A percentile compares a stretch with the other conserved stretches of the same genome.
Evolutionary conservation across 2,888 invertebrate species (phyloP).

Genomic region (Parnassius smintheus): DNA sequence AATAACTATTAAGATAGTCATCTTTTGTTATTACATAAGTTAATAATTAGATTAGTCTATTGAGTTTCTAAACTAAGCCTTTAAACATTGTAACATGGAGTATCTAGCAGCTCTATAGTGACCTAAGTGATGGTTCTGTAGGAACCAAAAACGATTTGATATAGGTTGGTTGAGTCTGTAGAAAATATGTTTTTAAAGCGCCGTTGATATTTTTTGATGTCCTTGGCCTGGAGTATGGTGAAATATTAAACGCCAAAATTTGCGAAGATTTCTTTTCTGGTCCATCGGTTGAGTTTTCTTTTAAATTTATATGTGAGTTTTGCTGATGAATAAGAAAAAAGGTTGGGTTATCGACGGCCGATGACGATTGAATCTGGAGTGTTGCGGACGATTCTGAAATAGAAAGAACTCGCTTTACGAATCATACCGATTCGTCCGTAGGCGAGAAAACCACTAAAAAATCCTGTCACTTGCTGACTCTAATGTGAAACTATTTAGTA

Average conservation of each 20-base stretch:
- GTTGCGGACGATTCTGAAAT: constrained; percentile 54
- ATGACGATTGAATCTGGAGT: constrained; percentile 35
- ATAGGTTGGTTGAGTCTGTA: background rate
- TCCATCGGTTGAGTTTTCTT: background rate
- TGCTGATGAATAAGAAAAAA: constrained; percentile 37
- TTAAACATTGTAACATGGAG: constrained; percentile 11
- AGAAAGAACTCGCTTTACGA: constrained; percentile 60
- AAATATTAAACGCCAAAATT: background rate
- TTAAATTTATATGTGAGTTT: constrained; percentile 32
- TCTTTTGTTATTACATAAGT: constrained; percentile 12
- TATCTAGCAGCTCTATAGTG: constrained; percentile 16
- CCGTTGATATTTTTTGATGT: constrained; percentile 13
- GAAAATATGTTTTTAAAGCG: constrained; percentile 18
- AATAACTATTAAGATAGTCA: background rate
- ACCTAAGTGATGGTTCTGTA: background rate
- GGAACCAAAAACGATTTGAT: background rate
- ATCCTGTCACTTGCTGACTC: background rate
- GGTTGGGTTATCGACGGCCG: constrained; percentile 39
- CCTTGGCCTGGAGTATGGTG: constrained; percentile 1
- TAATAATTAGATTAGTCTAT: background rate
- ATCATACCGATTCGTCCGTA: constrained; percentile 48
- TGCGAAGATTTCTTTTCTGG: constrained; percentile 10
- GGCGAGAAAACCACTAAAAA: constrained; percentile 28
- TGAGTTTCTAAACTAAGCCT: background rate
- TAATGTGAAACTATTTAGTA: too few species aligned